Conservation (phyloP, 2,113 vertebrate genomes). For the Sceloporus tristichus region DNA sequence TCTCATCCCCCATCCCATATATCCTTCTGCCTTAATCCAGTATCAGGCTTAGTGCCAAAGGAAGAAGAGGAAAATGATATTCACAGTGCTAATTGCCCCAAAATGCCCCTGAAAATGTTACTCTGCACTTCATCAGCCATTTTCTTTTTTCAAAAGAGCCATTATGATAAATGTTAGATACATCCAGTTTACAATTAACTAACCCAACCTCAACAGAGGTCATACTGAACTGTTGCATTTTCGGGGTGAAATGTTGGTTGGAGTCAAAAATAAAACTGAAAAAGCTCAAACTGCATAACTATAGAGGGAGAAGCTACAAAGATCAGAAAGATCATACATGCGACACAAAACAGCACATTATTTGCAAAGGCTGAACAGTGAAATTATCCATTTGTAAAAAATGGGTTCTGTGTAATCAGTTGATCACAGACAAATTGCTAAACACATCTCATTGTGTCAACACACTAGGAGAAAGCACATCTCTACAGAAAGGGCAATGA, state of each 20-base stretch:
- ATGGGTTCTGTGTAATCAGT: conserved; percentile 59
- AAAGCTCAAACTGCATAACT: conserved; percentile 53
- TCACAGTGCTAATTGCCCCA: neutral
- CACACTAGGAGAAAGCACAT: conserved; percentile 62
- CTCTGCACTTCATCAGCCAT: neutral
- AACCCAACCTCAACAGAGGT: conserved; percentile 63
- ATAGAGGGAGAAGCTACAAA: conserved; percentile 56
- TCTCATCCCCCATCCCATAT: neutral
- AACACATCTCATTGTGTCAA: conserved; percentile 65
- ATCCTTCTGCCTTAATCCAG: neutral
- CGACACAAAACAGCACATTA: conserved; percentile 43
- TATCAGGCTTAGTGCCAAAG: neutral
- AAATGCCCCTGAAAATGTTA: neutral
- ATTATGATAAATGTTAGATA: neutral
- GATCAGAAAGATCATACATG: conserved; percentile 52
- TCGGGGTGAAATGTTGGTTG: conserved; percentile 48
- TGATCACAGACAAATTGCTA: conserved; percentile 68
- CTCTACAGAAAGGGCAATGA: conserved; percentile 70
- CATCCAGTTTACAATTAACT: neutral
- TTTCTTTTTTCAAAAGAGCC: neutral
- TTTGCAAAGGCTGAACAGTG: conserved; percentile 20
- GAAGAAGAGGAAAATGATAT: neutral
- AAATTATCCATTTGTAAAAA: conserved; percentile 63
- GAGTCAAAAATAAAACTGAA: conserved; percentile 59
- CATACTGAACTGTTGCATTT: conserved; percentile 58